Evolutionary conservation across 1,140 invertebrate species (phyloP), one percentile per base, ranked within the genome.

Genomic region (Drosophila serrata): DNA sequence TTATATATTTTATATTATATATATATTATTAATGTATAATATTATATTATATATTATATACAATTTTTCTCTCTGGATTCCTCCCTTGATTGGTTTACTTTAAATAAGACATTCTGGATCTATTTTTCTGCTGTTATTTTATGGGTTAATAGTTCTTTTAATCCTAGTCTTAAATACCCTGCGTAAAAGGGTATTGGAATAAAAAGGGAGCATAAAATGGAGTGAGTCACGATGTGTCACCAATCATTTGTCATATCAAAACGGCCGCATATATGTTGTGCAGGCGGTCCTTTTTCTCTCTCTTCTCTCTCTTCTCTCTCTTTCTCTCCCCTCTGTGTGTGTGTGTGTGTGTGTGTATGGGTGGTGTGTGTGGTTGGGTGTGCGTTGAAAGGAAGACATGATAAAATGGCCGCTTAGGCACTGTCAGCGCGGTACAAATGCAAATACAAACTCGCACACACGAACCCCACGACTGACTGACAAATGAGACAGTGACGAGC

Each of bases 321-420:
- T n/a, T n/a, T n/a, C n/a, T n/a, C n/a, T n/a, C n/a, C n/a, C n/a
- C n/a, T n/a, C 6, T 68, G 42, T 8, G 63, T 56, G 45, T 46
- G 59, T 59, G 45, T 51, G 40, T 43, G 67, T 24, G 8, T 9
- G 29, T 33, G 33, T 29, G 4, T 29, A 1, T 29, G 9, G 19
- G 29, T 3, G 7, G 7, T 7, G 39, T 22, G 22, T 13, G 43
- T 2, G 15, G 75, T 40, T n/a, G 62, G 33, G 51, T 46, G 56
- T 67, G 45, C 49, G 68, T 48, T 80, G 70, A 65, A 88, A 82
- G 82, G 80, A 74, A 84, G 82, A 88, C 84, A 80, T 88, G 82
- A 87, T 88, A 82, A 88, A 87, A 87, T 87, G 80, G 67, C 80
- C 80, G 82, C 82, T 84, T 87, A 87, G 82, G 78, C 82, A 55